Base-by-base conservation (phyloP, 2,113 vertebrate species). In the Excalfactoria chinensis region DNA sequence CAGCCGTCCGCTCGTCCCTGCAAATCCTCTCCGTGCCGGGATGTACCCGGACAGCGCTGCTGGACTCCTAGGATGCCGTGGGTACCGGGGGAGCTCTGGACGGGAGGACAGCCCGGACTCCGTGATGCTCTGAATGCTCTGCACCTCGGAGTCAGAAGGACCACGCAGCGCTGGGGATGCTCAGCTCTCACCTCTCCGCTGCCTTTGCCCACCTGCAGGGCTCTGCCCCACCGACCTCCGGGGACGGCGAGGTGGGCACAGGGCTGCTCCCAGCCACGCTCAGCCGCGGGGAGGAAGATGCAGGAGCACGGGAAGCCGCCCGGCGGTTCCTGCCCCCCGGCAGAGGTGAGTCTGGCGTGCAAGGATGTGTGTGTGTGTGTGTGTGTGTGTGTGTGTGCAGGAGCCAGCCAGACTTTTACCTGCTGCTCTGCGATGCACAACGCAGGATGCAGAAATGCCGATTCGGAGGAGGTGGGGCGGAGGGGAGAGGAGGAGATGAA, bases 401-500 rank as follows among this genome's bases (percentile, higher is more conserved):
- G 75, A 49, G 48, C 68, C 83, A 30, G 43, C 28, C 89, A 28
- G 87, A 66, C 41, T 44, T 46, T 76, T 10, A 89, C 93, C 93
- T 73, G 87, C 91, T 3, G 51, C 79, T 79, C 68, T 4, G 84
- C 4, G 64, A 58, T 56, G 86, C 89, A 18, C 84, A 6, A 48
- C 20, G 28, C 58, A 46, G 74, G 95, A 93, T 74, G 93, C 79
- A 80, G 90, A 88, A 60, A 89, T 43, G 95, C 92, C 14, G 88
- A 53, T 26, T 69, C 9, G 48, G 71, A 95, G 89, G 94, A 93
- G 95, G 91, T 92, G 95, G 95, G 84, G 93, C 87, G 6, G 22
- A 22, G 44, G 51, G 21, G 84, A 84, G 86, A 79, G 86, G 91
- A 93, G 66, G 93, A 77, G 77, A 75, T 84, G 77, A 46, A 81